These are phyloP conservation scores for Geopemphigus sp. DNA, from an alignment of 1,140 invertebrate species.

Conservation along the genomic window DNA sequence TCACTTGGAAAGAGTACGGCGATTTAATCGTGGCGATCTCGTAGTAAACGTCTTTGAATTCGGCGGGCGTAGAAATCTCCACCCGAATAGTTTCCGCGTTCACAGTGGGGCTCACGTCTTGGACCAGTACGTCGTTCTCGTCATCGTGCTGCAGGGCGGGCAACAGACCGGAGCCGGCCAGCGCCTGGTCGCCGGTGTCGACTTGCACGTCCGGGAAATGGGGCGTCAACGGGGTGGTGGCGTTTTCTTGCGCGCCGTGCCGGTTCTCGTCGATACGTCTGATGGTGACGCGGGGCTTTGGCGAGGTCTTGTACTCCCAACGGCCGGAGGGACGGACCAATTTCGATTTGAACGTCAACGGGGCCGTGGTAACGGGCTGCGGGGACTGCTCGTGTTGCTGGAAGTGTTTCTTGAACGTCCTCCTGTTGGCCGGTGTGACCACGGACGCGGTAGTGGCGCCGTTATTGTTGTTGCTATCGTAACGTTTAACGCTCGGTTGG, in stretches of 20 bases:
- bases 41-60: slow-evolving; percentile 78
- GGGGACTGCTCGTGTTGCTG: slow-evolving; percentile 47
- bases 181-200: slow-evolving; percentile 52
- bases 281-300: slow-evolving; percentile 79
- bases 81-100: slow-evolving; percentile 77
- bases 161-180: slow-evolving; percentile 52
- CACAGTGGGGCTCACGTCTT: slow-evolving; percentile 57
- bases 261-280: slow-evolving; percentile 64
- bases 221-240: slow-evolving; percentile 55
- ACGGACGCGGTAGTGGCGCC: slow-evolving; percentile 45
- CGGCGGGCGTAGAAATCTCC: slow-evolving; percentile 79
- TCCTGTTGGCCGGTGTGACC: slow-evolving; percentile 6
- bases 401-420: slow-evolving; percentile 16
- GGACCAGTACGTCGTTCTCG: slow-evolving; percentile 58
- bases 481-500: slow-evolving; percentile 31
- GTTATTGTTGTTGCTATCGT: slow-evolving; percentile 17
- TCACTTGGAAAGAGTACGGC: slow-evolving; percentile 82
- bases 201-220: slow-evolving; percentile 52
- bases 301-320: slow-evolving; percentile 84
- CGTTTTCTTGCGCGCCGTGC: slow-evolving; percentile 58
- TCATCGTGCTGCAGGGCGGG: slow-evolving; percentile 54
- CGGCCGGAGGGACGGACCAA: slow-evolving; percentile 64
- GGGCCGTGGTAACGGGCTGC: slow-evolving; percentile 54
- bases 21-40: slow-evolving; percentile 87
- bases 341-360: slow-evolving; percentile 71